Conservation (phyloP, 2,888 invertebrate genomes). For the Timema podura region DNA sequence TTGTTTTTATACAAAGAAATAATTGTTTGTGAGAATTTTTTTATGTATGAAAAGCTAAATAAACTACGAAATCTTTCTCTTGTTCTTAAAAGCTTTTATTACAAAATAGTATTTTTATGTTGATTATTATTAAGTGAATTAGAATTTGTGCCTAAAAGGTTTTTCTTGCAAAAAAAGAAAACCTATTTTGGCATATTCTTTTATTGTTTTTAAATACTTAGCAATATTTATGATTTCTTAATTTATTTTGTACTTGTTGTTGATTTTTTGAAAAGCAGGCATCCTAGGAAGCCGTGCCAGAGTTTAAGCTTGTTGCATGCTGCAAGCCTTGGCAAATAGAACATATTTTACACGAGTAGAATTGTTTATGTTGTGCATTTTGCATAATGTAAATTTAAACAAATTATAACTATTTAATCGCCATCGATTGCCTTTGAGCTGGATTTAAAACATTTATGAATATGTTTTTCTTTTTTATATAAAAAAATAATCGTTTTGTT, state of each 20-base stretch:
- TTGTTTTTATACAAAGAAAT: too few relatives aligned
- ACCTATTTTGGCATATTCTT: slow-evolving; percentile 11
- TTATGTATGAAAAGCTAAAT: too few relatives aligned
- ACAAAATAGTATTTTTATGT: too few relatives aligned
- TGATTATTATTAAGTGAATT: too few relatives aligned
- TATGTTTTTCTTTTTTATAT: slow-evolving; percentile 52
- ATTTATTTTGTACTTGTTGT: slow-evolving; percentile 29
- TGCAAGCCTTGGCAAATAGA: slow-evolving; percentile 12
- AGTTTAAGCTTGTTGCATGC: slow-evolving; percentile 18
- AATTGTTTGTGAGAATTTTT: too few relatives aligned
- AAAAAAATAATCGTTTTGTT: slow-evolving; percentile 35
- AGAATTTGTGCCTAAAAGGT: background rate
- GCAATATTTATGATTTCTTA: slow-evolving; percentile 25
- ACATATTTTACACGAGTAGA: too few relatives aligned
- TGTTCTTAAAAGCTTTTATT: too few relatives aligned
- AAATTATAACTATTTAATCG: background rate
- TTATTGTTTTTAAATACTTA: slow-evolving; percentile 21
- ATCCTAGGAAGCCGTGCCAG: slow-evolving; percentile 16
- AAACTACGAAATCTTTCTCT: too few relatives aligned
- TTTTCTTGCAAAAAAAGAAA: slow-evolving; percentile 1
- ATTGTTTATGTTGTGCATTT: slow-evolving; percentile 6
- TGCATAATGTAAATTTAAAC: slow-evolving; percentile 5
- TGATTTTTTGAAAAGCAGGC: slow-evolving; percentile 28
- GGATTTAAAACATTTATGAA: slow-evolving; percentile 3
- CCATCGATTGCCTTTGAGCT: slow-evolving; percentile 10